Evolutionary conservation across 2,113 vertebrate species (phyloP).

Genomic region (Lampris megalopsis): DNA sequence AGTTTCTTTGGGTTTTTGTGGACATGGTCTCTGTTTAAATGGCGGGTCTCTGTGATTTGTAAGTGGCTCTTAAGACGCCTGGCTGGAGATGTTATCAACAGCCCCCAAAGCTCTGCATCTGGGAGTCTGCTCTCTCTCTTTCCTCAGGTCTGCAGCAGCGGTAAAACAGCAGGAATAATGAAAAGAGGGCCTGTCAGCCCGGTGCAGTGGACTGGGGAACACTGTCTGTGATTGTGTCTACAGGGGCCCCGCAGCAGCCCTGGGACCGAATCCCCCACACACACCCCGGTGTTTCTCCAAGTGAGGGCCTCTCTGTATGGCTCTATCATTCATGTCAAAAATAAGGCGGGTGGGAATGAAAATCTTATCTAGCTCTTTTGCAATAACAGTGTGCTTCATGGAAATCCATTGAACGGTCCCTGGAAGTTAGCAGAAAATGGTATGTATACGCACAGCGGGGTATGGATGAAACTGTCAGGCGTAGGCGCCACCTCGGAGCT

Average conservation of each 20-base stretch:
- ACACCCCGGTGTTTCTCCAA: constrained; percentile 41
- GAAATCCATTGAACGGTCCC: neutral
- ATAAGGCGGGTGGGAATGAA: constrained; percentile 22
- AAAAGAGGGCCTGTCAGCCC: constrained; percentile 52
- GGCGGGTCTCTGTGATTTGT: constrained; percentile 46
- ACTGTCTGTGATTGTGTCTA: constrained; percentile 68
- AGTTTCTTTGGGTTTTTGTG: too few species aligned
- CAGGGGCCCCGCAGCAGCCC: constrained; percentile 40
- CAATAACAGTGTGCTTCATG: constrained; percentile 25
- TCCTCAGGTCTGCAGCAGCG: constrained; percentile 39
- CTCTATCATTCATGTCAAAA: constrained; percentile 53
- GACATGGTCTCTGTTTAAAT: constrained; percentile 14
- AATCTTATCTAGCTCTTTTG: constrained; percentile 27
- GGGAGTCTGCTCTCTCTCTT: constrained; percentile 51
- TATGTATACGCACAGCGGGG: neutral
- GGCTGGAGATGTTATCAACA: constrained; percentile 65
- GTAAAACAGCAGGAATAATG: constrained; percentile 69
- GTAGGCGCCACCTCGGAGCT: too few species aligned
- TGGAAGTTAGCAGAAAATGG: constrained; percentile 8
- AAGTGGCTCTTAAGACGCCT: constrained; percentile 57
- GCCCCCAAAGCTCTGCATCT: constrained; percentile 12
- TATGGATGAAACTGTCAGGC: neutral
- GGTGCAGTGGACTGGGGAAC: constrained; percentile 56
- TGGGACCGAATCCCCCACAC: constrained; percentile 43
- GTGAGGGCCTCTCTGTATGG: constrained; percentile 51